These are phyloP conservation scores for Battus philenor DNA, from an alignment of 1,140 invertebrate genomes.

Conservation along the genomic window DNA sequence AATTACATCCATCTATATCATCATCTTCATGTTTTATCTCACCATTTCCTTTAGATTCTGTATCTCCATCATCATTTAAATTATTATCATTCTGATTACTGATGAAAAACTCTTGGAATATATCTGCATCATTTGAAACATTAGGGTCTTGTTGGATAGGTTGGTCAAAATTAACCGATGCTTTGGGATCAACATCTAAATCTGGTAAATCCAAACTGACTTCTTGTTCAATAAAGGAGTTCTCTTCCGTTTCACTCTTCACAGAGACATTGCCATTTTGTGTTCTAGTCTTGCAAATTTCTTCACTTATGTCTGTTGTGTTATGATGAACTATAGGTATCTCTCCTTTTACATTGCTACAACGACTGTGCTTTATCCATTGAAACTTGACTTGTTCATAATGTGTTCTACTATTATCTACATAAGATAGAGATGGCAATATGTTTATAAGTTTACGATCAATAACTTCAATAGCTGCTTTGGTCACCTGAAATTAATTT, in stretches of 20 bases:
- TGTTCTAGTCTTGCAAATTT: not conserved
- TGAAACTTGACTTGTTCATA: conserved; percentile 50
- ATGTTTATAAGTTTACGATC: conserved; percentile 34
- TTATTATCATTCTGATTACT: conserved; percentile 18
- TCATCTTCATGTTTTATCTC: conserved; percentile 22
- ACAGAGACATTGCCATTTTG: not conserved
- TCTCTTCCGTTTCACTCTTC: conserved; percentile 16
- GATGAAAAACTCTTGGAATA: conserved; percentile 3
- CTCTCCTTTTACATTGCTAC: conserved; percentile 23
- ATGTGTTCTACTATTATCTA: conserved; percentile 27
- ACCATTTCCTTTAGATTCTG: conserved; percentile 6
- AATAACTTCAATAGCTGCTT: conserved; percentile 31
- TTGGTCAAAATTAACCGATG: conserved; percentile 16
- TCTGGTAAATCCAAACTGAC: not conserved
- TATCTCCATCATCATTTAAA: conserved; percentile 21
- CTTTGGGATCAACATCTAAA: conserved; percentile 22
- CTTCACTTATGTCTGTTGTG: conserved; percentile 28
- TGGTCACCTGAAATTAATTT: conserved; percentile 49
- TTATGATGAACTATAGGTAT: conserved; percentile 43
- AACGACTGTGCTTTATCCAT: conserved; percentile 42
- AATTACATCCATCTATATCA: conserved; percentile 41
- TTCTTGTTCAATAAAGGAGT: conserved; percentile 14
- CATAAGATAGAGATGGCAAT: conserved; percentile 36
- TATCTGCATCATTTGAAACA: conserved; percentile 2
- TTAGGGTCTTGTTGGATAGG: not conserved